Evolutionary conservation across 1,140 invertebrate genomes (phyloP).

Genomic region (Zelostemma sp.): DNA sequence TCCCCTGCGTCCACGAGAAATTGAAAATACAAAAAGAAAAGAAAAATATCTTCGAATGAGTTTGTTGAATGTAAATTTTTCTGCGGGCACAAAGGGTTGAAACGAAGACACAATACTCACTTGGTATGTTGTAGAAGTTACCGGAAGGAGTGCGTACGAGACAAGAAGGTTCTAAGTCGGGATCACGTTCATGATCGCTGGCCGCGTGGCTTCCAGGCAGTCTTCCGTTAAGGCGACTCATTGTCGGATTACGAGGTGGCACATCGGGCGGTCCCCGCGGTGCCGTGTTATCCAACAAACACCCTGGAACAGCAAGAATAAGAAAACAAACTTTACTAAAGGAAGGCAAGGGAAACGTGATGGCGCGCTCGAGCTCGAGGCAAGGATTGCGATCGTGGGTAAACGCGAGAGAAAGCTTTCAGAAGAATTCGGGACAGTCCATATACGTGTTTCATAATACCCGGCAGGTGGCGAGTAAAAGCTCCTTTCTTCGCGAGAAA

Average conservation of each 20-base stretch:
- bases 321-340: conserved; percentile 42
- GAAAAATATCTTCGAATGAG: too few relatives aligned
- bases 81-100: not conserved
- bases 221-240: conserved; percentile 88
- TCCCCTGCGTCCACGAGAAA: too few relatives aligned
- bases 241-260: conserved; percentile 87
- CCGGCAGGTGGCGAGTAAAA: conserved; percentile 48
- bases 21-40: too few relatives aligned
- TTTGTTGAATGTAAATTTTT: too few relatives aligned
- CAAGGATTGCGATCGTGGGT: conserved; percentile 15
- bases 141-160: conserved; percentile 90
- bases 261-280: conserved; percentile 86
- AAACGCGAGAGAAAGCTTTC: conserved; percentile 25
- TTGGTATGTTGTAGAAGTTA: conserved; percentile 90
- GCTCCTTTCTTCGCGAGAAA: conserved; percentile 28
- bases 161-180: conserved; percentile 91
- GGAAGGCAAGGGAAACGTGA: conserved; percentile 25
- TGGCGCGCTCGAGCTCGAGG: conserved; percentile 21
- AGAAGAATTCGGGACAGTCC: conserved; percentile 28
- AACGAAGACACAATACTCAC: conserved; percentile 58
- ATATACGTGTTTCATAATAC: conserved; percentile 47
- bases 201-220: conserved; percentile 77
- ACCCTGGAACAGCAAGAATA: conserved; percentile 77
- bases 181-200: conserved; percentile 78
- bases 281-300: conserved; percentile 84